A percentile compares a stretch with the other conserved stretches of the same genome.
Evolutionary conservation across 2,888 invertebrate species (phyloP).

Genomic region (Stenichneumon culpator): DNA sequence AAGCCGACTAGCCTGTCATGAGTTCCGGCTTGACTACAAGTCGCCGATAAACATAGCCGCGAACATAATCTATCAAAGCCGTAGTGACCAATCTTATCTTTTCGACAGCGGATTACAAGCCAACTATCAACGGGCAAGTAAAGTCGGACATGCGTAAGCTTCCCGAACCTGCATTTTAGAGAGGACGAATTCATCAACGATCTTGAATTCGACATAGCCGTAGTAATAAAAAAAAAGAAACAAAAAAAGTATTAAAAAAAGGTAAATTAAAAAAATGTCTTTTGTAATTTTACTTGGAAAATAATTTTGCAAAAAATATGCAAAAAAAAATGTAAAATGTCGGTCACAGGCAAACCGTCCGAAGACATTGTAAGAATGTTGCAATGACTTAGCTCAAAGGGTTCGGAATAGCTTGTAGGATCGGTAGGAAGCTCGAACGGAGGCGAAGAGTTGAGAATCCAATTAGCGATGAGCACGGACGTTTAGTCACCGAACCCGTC

Average conservation of each 20-base stretch:
- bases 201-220: too few relatives aligned
- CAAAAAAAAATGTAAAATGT: neutral
- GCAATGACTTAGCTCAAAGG: too few relatives aligned
- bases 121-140: slow-evolving; percentile 60
- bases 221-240: neutral
- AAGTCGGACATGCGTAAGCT: neutral
- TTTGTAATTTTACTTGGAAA: too few relatives aligned
- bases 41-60: neutral
- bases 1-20: too few relatives aligned
- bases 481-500: slow-evolving; percentile 65
- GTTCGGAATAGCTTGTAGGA: neutral
- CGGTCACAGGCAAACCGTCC: too few relatives aligned
- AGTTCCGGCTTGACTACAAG: too few relatives aligned
- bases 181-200: too few relatives aligned
- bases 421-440: slow-evolving; percentile 17
- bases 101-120: slow-evolving; percentile 65
- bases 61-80: neutral
- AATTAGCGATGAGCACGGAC: slow-evolving; percentile 75
- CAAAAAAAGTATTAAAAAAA: neutral
- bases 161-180: neutral
- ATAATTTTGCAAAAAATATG: neutral
- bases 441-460: slow-evolving; percentile 72
- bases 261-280: neutral
- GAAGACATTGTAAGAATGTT: too few relatives aligned
- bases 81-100: slow-evolving; percentile 60